Percentiles rank a stretch among this genome's conserved stretches.
phyloP scores from a whole-genome alignment of 2,888 invertebrate species.

The Orchesellides sinensis region DNA sequence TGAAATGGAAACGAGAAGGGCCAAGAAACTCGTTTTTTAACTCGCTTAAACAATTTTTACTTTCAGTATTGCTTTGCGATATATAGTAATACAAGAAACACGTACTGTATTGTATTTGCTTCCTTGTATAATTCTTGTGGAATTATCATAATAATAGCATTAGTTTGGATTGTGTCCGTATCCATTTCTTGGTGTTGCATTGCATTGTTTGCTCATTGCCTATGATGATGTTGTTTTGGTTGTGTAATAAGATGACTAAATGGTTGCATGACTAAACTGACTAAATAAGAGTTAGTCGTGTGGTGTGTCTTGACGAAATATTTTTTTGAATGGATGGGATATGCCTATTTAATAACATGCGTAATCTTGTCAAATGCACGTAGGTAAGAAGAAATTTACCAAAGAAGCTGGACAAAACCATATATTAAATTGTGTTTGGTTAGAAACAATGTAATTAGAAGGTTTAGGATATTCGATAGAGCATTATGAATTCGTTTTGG shows the following conservation, averaged over 20 bases:
- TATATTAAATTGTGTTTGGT: too few species aligned
- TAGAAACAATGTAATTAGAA: too few species aligned
- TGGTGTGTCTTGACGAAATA: neutral
- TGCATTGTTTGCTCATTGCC: neutral
- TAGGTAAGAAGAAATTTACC: too few species aligned
- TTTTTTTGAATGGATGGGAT: neutral
- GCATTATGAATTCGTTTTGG: too few species aligned
- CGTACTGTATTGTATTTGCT: conserved; percentile 23
- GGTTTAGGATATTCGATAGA: too few species aligned
- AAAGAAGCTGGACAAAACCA: too few species aligned
- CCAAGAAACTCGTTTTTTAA: conserved; percentile 62
- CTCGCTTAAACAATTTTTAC: neutral
- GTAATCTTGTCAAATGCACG: too few species aligned
- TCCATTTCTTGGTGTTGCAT: conserved; percentile 7
- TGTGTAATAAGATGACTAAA: conserved; percentile 15
- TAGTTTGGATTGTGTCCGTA: too few species aligned
- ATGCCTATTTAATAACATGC: neutral
- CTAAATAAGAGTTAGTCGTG: neutral
- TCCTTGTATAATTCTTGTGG: conserved; percentile 29
- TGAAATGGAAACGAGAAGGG: conserved; percentile 11
- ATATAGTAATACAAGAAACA: neutral
- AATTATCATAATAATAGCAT: conserved; percentile 7
- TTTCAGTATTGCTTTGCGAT: neutral
- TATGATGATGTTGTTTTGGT: conserved; percentile 1
- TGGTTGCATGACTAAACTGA: neutral